A percentile compares a stretch with the other conserved stretches of the same genome.
These are phyloP conservation scores for Oreochromis spilurus DNA, from an alignment of 2,113 vertebrate species.

Conservation along the genomic window DNA sequence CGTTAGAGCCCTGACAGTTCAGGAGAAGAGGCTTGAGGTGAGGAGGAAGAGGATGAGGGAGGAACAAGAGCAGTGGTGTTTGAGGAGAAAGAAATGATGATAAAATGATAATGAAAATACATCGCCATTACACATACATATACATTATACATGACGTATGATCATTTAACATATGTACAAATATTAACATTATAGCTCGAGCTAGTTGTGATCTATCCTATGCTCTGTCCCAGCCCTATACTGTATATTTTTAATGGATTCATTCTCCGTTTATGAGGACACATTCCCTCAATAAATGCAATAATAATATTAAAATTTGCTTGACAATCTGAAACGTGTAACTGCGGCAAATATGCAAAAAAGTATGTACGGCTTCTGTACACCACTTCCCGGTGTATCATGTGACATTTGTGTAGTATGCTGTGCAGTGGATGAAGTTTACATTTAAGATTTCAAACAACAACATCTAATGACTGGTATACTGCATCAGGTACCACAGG, in stretches of 20 bases:
- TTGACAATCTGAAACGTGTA: not conserved
- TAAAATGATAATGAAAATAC: not conserved
- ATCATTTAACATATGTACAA: not conserved
- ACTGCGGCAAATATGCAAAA: not conserved
- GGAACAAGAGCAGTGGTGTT: not conserved
- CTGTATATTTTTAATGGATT: not conserved
- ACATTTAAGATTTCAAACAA: not conserved
- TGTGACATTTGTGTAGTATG: too few species aligned
- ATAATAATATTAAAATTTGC: not conserved
- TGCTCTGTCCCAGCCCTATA: not conserved
- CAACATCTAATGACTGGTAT: not conserved
- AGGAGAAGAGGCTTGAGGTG: not conserved
- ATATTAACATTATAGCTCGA: not conserved
- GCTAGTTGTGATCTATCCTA: not conserved
- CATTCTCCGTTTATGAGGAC: not conserved
- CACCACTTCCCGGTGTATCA: not conserved
- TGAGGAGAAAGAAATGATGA: not conserved
- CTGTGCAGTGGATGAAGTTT: not conserved
- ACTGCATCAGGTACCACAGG: not conserved
- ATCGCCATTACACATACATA: not conserved
- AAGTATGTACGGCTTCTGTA: not conserved
- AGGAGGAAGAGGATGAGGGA: too few species aligned
- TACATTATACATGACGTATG: not conserved
- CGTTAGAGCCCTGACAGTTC: not conserved
- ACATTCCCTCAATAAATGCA: not conserved